Evolutionary conservation across 1,140 invertebrate genomes (phyloP), one percentile per base, ranked within the genome.

Genomic region (Habropoda laboriosa): DNA sequence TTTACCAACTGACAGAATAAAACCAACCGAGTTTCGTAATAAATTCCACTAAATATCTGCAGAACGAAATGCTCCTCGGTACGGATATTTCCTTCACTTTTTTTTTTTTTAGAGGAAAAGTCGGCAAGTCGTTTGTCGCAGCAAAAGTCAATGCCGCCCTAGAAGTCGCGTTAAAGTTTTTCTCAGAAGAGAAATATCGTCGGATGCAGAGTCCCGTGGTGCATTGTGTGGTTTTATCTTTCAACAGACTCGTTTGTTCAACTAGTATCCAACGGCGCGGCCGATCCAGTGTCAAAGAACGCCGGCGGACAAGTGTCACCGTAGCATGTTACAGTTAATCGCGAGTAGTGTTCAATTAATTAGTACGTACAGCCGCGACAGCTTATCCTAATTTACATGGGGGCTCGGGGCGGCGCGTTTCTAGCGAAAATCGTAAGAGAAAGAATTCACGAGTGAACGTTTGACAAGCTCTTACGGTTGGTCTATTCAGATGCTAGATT

Each of bases 201-300:
- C 47, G 68, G 68, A 78, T 47, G 67, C 63, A 74, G 79, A 78
- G 61, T 58, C 87, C 86, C 24, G 78, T 64, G 81, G 82, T 32
- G 89, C 72, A 89, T 90, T 90, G 89, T 90, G 89, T 78, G 87
- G 89, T 90, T 90, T 90, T 89, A 90, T 90, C 89, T 90, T 89
- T 90, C 89, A 90, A 89, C 89, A 85, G 87, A 66, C 83, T 87
- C 85, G 87, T 90, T 90, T 87, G 85, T 88, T 80, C 87, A 76
- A 86, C 83, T 74, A 80, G 85, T 85, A 82, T 84, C 86, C 81
- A 86, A 63, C 80, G 49, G 82, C 58, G 85, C 57, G 55, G 21
- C 76, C 57, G 80, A 64, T 87, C 79, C 79, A 79, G 72, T 85
- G 79, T 89, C 88, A 88, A 89, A 89, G 80, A 81, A 76, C 27